Conservation (phyloP, 2,888 invertebrate genomes). For the Phragmatobia fuliginosa region DNA sequence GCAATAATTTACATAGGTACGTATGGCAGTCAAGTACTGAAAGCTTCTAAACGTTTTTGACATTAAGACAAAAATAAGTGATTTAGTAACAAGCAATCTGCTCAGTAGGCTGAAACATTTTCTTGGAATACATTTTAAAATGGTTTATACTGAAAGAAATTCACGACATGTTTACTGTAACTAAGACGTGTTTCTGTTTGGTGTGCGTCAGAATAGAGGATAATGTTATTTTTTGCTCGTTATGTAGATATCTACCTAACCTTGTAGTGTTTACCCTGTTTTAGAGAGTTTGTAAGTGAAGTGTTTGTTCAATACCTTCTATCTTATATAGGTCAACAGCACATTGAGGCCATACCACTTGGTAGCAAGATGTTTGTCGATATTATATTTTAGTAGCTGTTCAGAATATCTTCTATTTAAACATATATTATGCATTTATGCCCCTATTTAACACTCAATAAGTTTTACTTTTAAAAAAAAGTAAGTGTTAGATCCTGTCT, state of each 20-base stretch:
- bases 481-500: background rate
- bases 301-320: slow-evolving; percentile 57
- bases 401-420: background rate
- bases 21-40: background rate
- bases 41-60: slow-evolving; percentile 13
- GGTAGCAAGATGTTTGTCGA: slow-evolving; percentile 15
- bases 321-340: slow-evolving; percentile 62
- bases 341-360: slow-evolving; percentile 32
- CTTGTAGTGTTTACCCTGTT: slow-evolving; percentile 59
- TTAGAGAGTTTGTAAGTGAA: slow-evolving; percentile 54
- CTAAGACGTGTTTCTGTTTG: slow-evolving; percentile 41
- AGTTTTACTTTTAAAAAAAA: background rate
- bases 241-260: slow-evolving; percentile 61
- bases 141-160: slow-evolving; percentile 56
- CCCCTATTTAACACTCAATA: background rate
- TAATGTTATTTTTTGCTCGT: slow-evolving; percentile 65
- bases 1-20: background rate
- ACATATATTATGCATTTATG: too few relatives aligned
- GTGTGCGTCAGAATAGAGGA: slow-evolving; percentile 55
- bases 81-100: slow-evolving; percentile 43
- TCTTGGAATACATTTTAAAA: slow-evolving; percentile 58
- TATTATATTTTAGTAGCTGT: background rate
- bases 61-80: slow-evolving; percentile 33
- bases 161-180: slow-evolving; percentile 13
- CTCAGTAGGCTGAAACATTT: slow-evolving; percentile 49